phyloP scores from a whole-genome alignment of 2,797 vertebrate genomes.

The Lindbergichthys nudifrons region DNA sequence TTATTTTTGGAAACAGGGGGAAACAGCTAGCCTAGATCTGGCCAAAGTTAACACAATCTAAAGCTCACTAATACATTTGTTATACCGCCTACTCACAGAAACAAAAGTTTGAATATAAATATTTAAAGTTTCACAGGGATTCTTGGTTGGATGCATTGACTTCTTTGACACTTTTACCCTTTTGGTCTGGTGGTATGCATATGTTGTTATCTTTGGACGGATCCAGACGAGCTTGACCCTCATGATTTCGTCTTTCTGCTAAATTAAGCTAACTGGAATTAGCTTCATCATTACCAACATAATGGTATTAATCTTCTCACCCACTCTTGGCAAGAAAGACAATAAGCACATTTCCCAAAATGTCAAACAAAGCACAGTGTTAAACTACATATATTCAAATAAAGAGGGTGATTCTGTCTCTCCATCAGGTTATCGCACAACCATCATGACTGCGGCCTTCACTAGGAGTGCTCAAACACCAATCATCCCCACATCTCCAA shows the following conservation, averaged over 20 bases:
- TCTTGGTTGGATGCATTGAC: not conserved
- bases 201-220: not conserved
- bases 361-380: slow-evolving; percentile 10
- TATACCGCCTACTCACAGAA: not conserved
- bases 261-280: no score
- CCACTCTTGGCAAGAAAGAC: not conserved
- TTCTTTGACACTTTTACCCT: no score
- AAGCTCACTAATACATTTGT: not conserved
- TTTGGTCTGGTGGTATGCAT: not conserved
- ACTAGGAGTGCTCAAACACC: slow-evolving; percentile 68
- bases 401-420: slow-evolving; percentile 82
- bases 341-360: slow-evolving; percentile 2
- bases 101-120: not conserved
- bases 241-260: no score
- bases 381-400: slow-evolving; percentile 54
- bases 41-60: not conserved
- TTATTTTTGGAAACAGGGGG: not conserved
- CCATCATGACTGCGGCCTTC: slow-evolving; percentile 62
- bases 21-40: not conserved
- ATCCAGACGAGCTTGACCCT: not conserved
- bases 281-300: no score
- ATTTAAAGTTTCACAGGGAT: not conserved
- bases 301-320: not conserved
- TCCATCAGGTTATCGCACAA: slow-evolving; percentile 78
- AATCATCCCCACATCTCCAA: slow-evolving; percentile 41